phyloP scores from a whole-genome alignment of 1,140 invertebrate species.

The Trypoxylus dichotomus region DNA sequence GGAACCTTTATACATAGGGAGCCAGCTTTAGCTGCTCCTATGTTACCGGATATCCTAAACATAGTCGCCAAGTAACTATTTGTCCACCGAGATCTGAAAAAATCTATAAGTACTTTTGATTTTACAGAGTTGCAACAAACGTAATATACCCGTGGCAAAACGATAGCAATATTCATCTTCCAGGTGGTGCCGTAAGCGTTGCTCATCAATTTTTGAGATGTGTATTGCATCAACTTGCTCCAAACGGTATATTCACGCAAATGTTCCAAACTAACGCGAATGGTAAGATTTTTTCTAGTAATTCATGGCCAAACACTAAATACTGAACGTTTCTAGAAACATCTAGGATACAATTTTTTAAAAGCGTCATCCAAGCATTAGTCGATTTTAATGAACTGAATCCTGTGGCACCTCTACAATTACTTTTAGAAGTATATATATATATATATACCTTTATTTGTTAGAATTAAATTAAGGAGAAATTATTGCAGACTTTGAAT shows the following conservation, averaged over 20 bases:
- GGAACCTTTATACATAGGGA: conserved; percentile 96
- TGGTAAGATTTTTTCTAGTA: conserved; percentile 57
- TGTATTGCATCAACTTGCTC: conserved; percentile 92
- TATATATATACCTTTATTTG: background rate
- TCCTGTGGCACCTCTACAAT: conserved; percentile 88
- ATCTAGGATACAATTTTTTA: conserved; percentile 81
- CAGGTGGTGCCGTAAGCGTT: conserved; percentile 87
- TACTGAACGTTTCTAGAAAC: conserved; percentile 58
- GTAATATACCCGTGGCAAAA: conserved; percentile 89
- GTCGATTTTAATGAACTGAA: conserved; percentile 97
- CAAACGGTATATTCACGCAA: conserved; percentile 94
- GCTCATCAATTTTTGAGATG: conserved; percentile 97
- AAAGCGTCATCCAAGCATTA: conserved; percentile 88
- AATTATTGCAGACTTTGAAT: conserved; percentile 71
- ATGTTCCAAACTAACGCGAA: conserved; percentile 89
- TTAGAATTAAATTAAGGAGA: conserved; percentile 28
- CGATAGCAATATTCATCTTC: conserved; percentile 83
- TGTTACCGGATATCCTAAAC: conserved; percentile 89
- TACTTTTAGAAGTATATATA: conserved; percentile 77
- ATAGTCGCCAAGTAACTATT: conserved; percentile 78
- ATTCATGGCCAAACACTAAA: conserved; percentile 10
- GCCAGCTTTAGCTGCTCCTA: conserved; percentile 87
- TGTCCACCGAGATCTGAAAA: conserved; percentile 11
- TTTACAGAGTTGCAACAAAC: conserved; percentile 67
- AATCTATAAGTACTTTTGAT: background rate